These are phyloP conservation scores for Otis tarda DNA, from an alignment of 2,113 vertebrate species.

Conservation along the genomic window DNA sequence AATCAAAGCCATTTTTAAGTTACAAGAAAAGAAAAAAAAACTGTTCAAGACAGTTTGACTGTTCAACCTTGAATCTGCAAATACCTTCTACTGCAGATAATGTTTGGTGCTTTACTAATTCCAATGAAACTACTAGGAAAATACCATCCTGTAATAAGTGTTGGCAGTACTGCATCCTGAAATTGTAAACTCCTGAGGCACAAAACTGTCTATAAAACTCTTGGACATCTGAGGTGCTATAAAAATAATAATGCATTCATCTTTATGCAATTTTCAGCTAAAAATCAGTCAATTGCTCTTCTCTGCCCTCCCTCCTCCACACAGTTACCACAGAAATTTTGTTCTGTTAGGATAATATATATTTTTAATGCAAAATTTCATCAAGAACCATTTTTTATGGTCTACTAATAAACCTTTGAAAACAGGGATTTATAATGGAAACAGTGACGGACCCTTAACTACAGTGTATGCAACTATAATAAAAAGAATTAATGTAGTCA, in stretches of 20 bases:
- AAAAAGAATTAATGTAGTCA: slow-evolving; percentile 85
- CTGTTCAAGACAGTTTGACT: not conserved
- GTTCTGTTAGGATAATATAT: not conserved
- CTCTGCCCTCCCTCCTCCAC: not conserved
- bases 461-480: slow-evolving; percentile 75
- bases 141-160: not conserved
- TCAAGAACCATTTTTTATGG: slow-evolving; percentile 60
- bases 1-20: not conserved
- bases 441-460: slow-evolving; percentile 73
- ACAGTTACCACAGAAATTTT: slow-evolving; percentile 31
- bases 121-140: not conserved
- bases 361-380: slow-evolving; percentile 65
- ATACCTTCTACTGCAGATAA: not conserved
- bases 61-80: not conserved
- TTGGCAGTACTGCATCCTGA: not conserved
- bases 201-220: slow-evolving; percentile 43
- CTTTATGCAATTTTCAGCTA: slow-evolving; percentile 40
- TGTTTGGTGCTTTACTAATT: slow-evolving; percentile 3
- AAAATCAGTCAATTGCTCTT: slow-evolving; percentile 2
- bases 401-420: slow-evolving; percentile 74
- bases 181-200: slow-evolving; percentile 31
- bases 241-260: slow-evolving; percentile 52
- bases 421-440: slow-evolving; percentile 76
- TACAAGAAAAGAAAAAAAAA: not conserved
- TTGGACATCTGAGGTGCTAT: slow-evolving; percentile 27